phyloP scores from a whole-genome alignment of 2,888 invertebrate species.

The Neocrepidodera transversa region DNA sequence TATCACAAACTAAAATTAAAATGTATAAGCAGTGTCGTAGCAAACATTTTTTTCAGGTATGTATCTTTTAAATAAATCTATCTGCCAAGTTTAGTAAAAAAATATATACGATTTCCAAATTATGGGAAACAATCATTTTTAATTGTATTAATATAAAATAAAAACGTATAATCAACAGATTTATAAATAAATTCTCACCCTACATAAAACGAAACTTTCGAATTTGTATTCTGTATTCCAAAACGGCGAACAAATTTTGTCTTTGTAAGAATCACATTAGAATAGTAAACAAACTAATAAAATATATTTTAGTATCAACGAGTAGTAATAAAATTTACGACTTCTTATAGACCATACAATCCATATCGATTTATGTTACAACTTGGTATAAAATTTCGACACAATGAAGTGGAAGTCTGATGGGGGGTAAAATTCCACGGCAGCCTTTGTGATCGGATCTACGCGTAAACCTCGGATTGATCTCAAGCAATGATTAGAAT shows the following conservation, averaged over 20 bases:
- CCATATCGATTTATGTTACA: constrained; percentile 17
- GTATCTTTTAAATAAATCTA: no score
- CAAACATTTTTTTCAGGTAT: no score
- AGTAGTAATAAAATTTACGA: constrained; percentile 22
- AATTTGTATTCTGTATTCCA: background rate
- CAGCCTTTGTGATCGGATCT: constrained; percentile 9
- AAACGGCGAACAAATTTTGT: constrained; percentile 7
- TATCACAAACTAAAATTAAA: no score
- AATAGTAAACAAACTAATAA: constrained; percentile 28
- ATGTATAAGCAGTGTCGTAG: no score
- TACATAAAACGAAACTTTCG: background rate
- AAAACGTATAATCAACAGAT: no score
- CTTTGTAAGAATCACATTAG: constrained; percentile 18
- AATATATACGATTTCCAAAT: no score
- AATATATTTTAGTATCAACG: constrained; percentile 18
- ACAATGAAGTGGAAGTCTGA: constrained; percentile 12
- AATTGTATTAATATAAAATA: no score
- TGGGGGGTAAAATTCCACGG: constrained; percentile 10
- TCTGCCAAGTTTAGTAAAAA: no score
- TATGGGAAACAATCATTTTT: no score
- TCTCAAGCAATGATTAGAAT: constrained; percentile 17
- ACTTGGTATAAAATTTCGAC: constrained; percentile 15
- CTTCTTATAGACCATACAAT: constrained; percentile 17
- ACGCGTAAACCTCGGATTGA: constrained; percentile 11
- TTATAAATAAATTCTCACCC: background rate